Evolutionary conservation across 2,888 invertebrate species (phyloP).

Genomic region (Oscheius myriophilus): DNA sequence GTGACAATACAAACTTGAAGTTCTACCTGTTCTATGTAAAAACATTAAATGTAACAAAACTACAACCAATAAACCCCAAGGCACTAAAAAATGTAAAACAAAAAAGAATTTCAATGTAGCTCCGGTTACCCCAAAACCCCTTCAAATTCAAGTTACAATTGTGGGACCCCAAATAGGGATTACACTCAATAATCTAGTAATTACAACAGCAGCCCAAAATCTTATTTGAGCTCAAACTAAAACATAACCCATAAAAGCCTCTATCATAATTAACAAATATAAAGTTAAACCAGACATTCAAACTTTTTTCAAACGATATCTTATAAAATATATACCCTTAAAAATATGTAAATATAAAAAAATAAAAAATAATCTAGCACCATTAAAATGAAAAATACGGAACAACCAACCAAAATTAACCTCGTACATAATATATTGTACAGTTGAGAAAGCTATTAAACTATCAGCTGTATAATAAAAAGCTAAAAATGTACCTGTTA

Average conservation of each 20-base stretch:
- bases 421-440: conserved; percentile 70
- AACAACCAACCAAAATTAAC: conserved; percentile 67
- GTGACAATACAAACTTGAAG: conserved; percentile 57
- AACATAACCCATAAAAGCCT: conserved; percentile 83
- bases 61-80: conserved; percentile 77
- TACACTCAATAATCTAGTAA: conserved; percentile 80
- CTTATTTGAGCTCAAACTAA: conserved; percentile 85
- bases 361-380: conserved; percentile 61
- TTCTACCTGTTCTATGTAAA: conserved; percentile 69
- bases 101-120: conserved; percentile 83
- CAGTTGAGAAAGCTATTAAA: conserved; percentile 69
- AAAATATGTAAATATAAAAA: conserved; percentile 64
- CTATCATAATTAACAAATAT: conserved; percentile 79
- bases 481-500: conserved; percentile 70
- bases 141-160: conserved; percentile 79
- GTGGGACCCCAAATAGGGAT: conserved; percentile 56
- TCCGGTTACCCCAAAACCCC: conserved; percentile 81
- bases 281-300: conserved; percentile 80
- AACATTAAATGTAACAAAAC: conserved; percentile 66
- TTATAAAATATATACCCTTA: conserved; percentile 72
- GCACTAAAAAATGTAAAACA: conserved; percentile 80
- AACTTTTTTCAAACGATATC: conserved; percentile 75
- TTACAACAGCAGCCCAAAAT: conserved; percentile 84
- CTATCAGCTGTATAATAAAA: conserved; percentile 69
- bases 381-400: conserved; percentile 63